A percentile compares a stretch with the other conserved stretches of the same genome.
phyloP scores from a whole-genome alignment of 2,797 vertebrate genomes.

The Sciurus vulgaris region DNA sequence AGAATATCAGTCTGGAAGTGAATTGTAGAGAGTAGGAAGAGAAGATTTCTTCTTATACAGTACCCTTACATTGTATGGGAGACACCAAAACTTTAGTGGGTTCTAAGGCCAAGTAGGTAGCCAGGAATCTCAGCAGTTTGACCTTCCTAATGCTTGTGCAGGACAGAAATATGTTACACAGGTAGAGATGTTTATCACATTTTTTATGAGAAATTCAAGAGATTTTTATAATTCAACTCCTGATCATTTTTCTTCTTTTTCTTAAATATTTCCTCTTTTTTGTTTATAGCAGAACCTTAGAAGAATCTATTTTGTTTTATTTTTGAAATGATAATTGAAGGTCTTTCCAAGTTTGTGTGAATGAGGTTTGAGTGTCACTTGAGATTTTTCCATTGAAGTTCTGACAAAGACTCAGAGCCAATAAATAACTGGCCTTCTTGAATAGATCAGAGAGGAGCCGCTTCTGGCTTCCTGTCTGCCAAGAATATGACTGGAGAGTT shows the following conservation, averaged over 20 bases:
- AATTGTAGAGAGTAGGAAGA: neutral
- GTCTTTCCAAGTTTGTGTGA: neutral
- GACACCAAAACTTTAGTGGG: neutral
- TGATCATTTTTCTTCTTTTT: neutral
- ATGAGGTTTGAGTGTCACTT: neutral
- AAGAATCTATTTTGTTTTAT: constrained; percentile 29
- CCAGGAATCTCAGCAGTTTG: neutral
- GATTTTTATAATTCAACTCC: neutral
- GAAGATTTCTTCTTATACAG: constrained; percentile 17
- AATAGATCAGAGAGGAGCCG: neutral
- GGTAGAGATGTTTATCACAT: neutral
- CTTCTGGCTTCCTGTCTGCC: neutral
- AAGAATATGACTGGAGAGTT: neutral
- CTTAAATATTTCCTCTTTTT: neutral
- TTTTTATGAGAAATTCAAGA: neutral
- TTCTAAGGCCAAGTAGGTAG: neutral
- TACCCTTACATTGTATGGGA: neutral
- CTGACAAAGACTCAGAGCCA: constrained; percentile 20
- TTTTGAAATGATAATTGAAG: constrained; percentile 16
- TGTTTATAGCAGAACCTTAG: neutral
- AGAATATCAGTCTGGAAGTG: constrained; percentile 24
- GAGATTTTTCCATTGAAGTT: neutral
- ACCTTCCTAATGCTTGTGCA: neutral
- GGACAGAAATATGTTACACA: neutral
- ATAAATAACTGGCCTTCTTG: neutral